Evolutionary conservation across 1,140 invertebrate species (phyloP), one percentile per base, ranked within the genome.

Genomic region (Euwallacea fornicatus): DNA sequence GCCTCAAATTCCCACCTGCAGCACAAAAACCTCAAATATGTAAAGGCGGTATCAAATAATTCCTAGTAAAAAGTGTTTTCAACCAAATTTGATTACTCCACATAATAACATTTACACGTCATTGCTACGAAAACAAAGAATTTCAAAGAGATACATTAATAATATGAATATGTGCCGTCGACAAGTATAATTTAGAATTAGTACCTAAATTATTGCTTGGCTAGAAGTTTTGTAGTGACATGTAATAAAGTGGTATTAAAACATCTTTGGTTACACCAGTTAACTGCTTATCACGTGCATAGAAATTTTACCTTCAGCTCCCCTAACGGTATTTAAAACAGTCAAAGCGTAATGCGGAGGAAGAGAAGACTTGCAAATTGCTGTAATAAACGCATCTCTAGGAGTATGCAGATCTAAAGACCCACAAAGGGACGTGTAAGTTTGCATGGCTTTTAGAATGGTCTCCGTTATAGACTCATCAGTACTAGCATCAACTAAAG

Each of bases 301-400:
- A 50, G 46, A 10, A 10, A 50, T 50, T 10, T 50, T 50, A 50
- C 46, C 46, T 50, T 50, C 46, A 50, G 9, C 13, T 10, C 13
- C 13, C 13, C 85, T 83, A 54, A 86, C 83, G 56, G 84, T 84
- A 72, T 91, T 92, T 56, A 97, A 86, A 43, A 96, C 92, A 7
- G 93, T 93, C 69, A 97, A 85, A 11, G 94, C 94, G 84, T 98
- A 99, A 83, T 97, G 94, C 7, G 94, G 93, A 3, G 97, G 97
- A 68, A 99, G 84, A 0, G 96, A 97, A 4, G 94, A 93, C 81
- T 97, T 95, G 81, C 97, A 98, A 77, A 98, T 88, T 6, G 95
- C 91, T 55, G 93, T 95, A 50, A 98, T 93, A 77, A 97, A 97
- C 33, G 95, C 94, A 85, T 98, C 96, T 53, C 96, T 86, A 0